Evolutionary conservation across 1,140 invertebrate genomes (phyloP), one percentile per base, ranked within the genome.

Genomic region (Thalassaphorura encarpata): DNA sequence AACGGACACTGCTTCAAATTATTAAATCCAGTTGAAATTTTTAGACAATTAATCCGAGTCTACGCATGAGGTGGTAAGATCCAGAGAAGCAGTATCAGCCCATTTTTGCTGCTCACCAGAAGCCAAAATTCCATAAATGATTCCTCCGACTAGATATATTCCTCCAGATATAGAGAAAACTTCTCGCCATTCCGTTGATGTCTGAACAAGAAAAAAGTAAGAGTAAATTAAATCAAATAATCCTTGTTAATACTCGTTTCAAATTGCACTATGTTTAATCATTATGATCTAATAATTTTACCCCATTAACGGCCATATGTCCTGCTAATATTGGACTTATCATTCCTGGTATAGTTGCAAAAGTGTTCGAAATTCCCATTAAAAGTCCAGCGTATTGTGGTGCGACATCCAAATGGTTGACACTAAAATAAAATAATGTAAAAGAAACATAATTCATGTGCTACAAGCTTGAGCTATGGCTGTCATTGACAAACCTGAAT

Each of bases 311-410:
- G 1, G 89, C 85, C 42, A 93, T 81, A 50, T 79, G 78, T 23
- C 87, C 86, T 2, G 85, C 85, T 15, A 93, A 69, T 5, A 80
- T 74, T 0, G 89, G 89, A 70, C 84, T 88, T 5, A 92, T 70
- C 59, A 93, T 89, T 23, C 89, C 89, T 33, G 89, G 87, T 57
- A 94, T 69, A 0, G 89, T 92, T 0, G 86, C 88, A 63, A 93
- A 75, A 1, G 87, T 91, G 70, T 92, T 92, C 2, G 85, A 85
- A 26, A 93, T 76, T 2, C 89, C 89, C 86, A 91, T 89, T 27
- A 92, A 68, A 3, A 87, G 80, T 66, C 83, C 83, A 1, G 84
- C 84, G 69, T 84, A 83, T 66, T 83, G 83, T 21, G 87, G 87
- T 11, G 88, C 88, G 60, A 92, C 82, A 69, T 92, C 88, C 67